Base-by-base conservation (phyloP, 1,140 invertebrate species). In the Anoplolepis gracilipes region DNA sequence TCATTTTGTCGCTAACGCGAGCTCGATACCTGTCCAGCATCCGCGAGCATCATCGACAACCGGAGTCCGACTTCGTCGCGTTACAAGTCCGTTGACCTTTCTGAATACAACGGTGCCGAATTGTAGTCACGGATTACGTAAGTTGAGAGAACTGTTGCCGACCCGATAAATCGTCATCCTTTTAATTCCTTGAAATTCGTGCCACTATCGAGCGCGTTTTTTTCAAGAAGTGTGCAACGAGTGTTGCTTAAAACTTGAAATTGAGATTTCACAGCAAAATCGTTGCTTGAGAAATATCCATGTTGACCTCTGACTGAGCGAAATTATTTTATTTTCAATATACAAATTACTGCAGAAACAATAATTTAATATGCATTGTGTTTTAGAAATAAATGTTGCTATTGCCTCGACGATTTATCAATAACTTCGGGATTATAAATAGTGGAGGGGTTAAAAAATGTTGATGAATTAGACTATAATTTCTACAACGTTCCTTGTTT, bases 1-100 rank as follows among this genome's bases (percentile, higher is more conserved):
- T 53, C 87, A 91, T 86, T 92, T 92, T 92, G 87, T 92, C 87
- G 85, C 81, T 86, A 89, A 87, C 85, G 70, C 59, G n/a, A n/a
- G n/a, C n/a, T n/a, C 46, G 59, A 87, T 92, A 85, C 84, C 78
- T 70, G 73, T 33, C 25, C 53, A 11, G 39, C 46, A 19, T 53
- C 13, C 81, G 30, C 69, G 70, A 49, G 13, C 49, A 53, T 30
- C 75, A 49, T 76, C 84, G 82, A 72, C 72, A 70, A 67, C 78
- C 46, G 4, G 36, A 42, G 13, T n/a, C 30, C 33, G 22, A 78
- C n/a, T 65, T 4, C 42, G 39, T 10, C 55, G 19, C 36, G 13
- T 13, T n/a, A 6, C 25, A 57, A 16, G 78, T 73, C 64, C 19
- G n/a, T 25, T 39, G 87, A 89, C 85, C 87, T 88, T 70, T 30